phyloP scores from a whole-genome alignment of 2,888 invertebrate genomes.

The Pseudoips prasinana region DNA sequence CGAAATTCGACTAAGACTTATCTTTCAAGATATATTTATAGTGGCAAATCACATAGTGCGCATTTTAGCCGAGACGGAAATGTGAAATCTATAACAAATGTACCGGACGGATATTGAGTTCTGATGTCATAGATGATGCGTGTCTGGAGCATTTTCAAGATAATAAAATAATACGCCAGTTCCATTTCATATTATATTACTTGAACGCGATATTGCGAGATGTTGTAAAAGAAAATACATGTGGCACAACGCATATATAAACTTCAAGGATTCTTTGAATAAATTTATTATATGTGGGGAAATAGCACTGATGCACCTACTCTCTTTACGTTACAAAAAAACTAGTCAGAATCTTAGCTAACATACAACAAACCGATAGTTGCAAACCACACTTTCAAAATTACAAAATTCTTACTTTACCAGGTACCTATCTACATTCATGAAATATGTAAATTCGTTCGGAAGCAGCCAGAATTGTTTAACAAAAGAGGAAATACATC shows the following conservation, averaged over 20 bases:
- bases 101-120: constrained; percentile 70
- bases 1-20: constrained; percentile 49
- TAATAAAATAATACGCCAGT: constrained; percentile 64
- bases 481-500: too few relatives aligned
- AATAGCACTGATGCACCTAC: too few relatives aligned
- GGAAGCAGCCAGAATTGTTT: too few relatives aligned
- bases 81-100: constrained; percentile 68
- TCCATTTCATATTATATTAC: constrained; percentile 30
- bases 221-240: constrained; percentile 25
- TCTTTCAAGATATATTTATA: constrained; percentile 61
- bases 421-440: too few relatives aligned
- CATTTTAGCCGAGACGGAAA: constrained; percentile 53
- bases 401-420: too few relatives aligned
- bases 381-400: too few relatives aligned
- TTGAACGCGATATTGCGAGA: constrained; percentile 22
- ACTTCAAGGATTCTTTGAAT: not conserved
- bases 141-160: constrained; percentile 57
- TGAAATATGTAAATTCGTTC: too few relatives aligned
- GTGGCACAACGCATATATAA: constrained; percentile 3
- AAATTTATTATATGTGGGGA: too few relatives aligned
- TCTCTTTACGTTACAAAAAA: too few relatives aligned
- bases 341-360: too few relatives aligned
- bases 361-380: too few relatives aligned
- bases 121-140: constrained; percentile 66
- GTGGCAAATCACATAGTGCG: constrained; percentile 45